Percentiles rank a stretch among this genome's conserved stretches.
Conservation (phyloP, 2,113 vertebrate species). For the Siniperca knerii region DNA sequence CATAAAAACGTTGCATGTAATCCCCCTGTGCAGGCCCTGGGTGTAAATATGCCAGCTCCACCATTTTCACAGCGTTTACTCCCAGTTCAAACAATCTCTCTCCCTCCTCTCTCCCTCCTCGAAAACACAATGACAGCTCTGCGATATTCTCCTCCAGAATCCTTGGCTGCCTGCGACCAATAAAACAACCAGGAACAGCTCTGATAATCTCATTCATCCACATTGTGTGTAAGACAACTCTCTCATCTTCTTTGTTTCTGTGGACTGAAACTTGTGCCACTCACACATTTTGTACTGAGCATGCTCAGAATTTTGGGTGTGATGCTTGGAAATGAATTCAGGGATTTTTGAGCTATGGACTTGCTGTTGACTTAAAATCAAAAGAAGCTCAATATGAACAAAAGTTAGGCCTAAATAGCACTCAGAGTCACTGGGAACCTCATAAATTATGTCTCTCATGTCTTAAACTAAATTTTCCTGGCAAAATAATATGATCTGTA, state of each 20-base stretch:
- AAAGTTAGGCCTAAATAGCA: not conserved
- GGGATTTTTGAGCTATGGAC: constrained; percentile 18
- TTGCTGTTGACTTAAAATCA: constrained; percentile 20
- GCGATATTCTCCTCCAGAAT: constrained; percentile 72
- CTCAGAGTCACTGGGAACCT: not conserved
- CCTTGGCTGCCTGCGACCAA: constrained; percentile 71
- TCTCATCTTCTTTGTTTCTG: constrained; percentile 67
- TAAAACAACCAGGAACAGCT: constrained; percentile 77
- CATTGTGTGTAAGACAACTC: constrained; percentile 71
- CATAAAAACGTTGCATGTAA: constrained; percentile 76
- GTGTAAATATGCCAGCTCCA: constrained; percentile 83
- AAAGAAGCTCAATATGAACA: not conserved
- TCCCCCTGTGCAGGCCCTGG: constrained; percentile 75
- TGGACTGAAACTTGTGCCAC: constrained; percentile 70
- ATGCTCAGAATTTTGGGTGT: constrained; percentile 43
- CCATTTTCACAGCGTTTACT: constrained; percentile 81
- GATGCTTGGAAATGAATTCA: constrained; percentile 51
- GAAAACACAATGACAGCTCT: constrained; percentile 80
- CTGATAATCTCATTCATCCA: constrained; percentile 77
- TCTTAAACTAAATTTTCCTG: not conserved
- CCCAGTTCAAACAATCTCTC: constrained; percentile 81
- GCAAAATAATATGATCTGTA: not conserved
- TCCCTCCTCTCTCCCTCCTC: constrained; percentile 40
- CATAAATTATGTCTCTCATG: not conserved
- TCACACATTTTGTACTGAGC: constrained; percentile 58